Percentiles rank a stretch among this genome's conserved stretches.
phyloP scores from a whole-genome alignment of 2,888 invertebrate species.

The Rotaria sp. region DNA sequence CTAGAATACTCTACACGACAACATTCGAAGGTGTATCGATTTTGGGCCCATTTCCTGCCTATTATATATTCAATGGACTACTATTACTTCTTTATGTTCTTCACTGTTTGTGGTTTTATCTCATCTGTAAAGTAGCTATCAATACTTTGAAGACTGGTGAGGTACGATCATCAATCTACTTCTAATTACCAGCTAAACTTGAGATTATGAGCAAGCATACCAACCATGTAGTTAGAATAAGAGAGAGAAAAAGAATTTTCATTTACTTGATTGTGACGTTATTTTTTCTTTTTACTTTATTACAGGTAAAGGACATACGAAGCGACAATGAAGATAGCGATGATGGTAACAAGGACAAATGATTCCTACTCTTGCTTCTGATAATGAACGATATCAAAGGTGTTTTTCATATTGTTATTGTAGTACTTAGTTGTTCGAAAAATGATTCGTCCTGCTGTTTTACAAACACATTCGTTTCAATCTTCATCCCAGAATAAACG shows the following conservation, averaged over 20 bases:
- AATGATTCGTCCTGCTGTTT: too few relatives aligned
- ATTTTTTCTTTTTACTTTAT: background rate
- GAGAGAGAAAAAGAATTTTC: too few relatives aligned
- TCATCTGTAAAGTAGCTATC: conserved; percentile 76
- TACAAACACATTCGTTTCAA: too few relatives aligned
- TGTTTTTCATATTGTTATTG: too few relatives aligned
- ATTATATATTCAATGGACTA: conserved; percentile 48
- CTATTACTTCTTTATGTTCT: conserved; percentile 47
- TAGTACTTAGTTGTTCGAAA: too few relatives aligned
- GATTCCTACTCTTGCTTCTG: background rate
- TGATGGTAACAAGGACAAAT: background rate
- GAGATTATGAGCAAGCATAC: too few relatives aligned
- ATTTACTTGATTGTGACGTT: too few relatives aligned
- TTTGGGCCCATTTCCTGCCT: conserved; percentile 44
- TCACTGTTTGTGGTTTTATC: conserved; percentile 50
- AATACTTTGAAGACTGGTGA: conserved; percentile 66
- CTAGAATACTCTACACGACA: conserved; percentile 70
- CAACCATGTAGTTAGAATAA: too few relatives aligned
- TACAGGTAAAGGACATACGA: background rate
- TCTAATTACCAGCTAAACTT: too few relatives aligned
- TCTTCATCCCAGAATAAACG: too few relatives aligned
- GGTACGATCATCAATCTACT: conserved; percentile 56
- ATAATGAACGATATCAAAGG: too few relatives aligned
- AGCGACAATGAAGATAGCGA: background rate
- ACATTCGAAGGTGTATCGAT: conserved; percentile 61